Conservation (phyloP, 2,113 vertebrate species). For the Xyliphius kryptos region DNA sequence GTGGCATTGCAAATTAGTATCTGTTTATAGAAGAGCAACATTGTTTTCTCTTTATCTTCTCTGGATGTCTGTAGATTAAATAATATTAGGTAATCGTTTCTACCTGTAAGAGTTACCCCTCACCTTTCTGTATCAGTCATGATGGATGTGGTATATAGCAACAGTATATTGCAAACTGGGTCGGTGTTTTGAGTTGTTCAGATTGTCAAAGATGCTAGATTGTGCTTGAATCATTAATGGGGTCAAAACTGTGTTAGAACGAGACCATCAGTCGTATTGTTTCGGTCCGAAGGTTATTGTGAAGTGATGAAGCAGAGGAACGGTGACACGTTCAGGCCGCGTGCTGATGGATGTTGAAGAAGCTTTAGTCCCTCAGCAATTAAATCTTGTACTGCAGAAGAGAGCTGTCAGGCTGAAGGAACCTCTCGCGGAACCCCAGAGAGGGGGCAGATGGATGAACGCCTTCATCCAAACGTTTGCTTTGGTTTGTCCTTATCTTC, state of each 20-base stretch:
- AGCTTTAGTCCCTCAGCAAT: conserved; percentile 45
- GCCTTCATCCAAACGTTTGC: conserved; percentile 56
- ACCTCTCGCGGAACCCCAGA: conserved; percentile 53
- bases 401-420: conserved; percentile 62
- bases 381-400: conserved; percentile 64
- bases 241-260: not conserved
- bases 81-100: not conserved
- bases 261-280: not conserved
- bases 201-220: not conserved
- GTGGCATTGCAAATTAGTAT: no score
- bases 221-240: not conserved
- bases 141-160: not conserved
- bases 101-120: not conserved
- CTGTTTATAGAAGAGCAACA: no score
- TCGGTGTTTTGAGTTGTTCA: not conserved
- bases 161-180: not conserved
- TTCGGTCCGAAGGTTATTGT: conserved; percentile 10
- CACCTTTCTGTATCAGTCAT: no score
- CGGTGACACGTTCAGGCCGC: not conserved
- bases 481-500: conserved; percentile 51
- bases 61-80: not conserved
- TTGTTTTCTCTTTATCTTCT: no score
- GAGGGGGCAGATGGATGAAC: conserved; percentile 6
- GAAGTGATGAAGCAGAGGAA: conserved; percentile 2
- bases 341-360: conserved; percentile 11